Conservation (phyloP, 2,888 invertebrate species). For the Nomada hirtipes region DNA sequence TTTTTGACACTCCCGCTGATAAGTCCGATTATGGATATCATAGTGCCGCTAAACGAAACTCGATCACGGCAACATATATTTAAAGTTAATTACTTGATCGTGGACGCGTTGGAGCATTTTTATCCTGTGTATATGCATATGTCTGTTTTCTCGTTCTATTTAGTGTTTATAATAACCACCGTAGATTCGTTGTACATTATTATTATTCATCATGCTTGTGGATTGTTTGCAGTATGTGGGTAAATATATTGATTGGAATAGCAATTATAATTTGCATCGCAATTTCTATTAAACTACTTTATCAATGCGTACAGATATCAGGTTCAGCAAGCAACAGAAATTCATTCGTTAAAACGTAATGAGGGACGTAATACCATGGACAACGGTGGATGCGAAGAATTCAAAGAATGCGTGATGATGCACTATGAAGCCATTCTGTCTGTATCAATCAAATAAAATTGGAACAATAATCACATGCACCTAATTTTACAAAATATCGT, state of each 20-base stretch:
- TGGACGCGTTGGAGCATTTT: constrained; percentile 28
- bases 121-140: constrained; percentile 12
- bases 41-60: constrained; percentile 14
- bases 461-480: no score
- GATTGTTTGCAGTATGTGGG: constrained; percentile 18
- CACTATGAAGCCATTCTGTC: constrained; percentile 29
- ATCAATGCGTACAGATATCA: constrained; percentile 1
- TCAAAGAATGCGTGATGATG: constrained; percentile 8
- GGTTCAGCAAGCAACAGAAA: not conserved
- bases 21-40: not conserved
- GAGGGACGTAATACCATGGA: not conserved
- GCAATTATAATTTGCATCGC: not conserved
- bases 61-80: constrained; percentile 3
- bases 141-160: not conserved
- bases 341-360: not conserved
- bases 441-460: no score
- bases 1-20: not conserved
- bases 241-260: not conserved
- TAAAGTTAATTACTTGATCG: constrained; percentile 12
- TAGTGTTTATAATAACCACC: not conserved
- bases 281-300: no score
- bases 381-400: not conserved
- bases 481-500: no score
- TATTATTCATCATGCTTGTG: constrained; percentile 16
- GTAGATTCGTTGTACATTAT: constrained; percentile 42